Conservation (phyloP, 2,113 vertebrate species). For the Rhinogobius similis region DNA sequence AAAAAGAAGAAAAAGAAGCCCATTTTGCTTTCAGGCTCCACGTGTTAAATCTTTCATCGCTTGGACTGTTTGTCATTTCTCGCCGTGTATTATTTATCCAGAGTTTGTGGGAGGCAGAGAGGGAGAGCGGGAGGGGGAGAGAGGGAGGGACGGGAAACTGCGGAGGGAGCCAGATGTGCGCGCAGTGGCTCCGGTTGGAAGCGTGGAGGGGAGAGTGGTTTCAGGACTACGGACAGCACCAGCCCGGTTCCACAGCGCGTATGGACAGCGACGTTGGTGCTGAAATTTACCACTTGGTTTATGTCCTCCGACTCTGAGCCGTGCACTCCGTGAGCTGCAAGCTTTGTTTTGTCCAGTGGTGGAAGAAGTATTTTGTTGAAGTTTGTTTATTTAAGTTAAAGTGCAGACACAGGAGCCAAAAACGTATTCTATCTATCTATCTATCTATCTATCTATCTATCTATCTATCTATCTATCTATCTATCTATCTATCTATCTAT, state of each 20-base stretch:
- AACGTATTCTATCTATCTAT: too few species aligned
- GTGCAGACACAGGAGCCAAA: too few species aligned
- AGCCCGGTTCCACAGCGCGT: background rate
- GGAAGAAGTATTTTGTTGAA: too few species aligned
- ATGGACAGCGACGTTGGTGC: too few species aligned
- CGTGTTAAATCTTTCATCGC: conserved; percentile 64
- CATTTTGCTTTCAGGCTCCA: conserved; percentile 50
- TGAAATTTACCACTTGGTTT: too few species aligned
- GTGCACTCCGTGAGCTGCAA: too few species aligned
- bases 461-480: too few species aligned
- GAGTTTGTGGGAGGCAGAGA: conserved; percentile 27
- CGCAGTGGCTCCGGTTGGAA: conserved; percentile 17
- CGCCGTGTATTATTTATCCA: conserved; percentile 57
- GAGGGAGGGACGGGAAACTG: conserved; percentile 1
- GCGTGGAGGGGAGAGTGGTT: conserved; percentile 36
- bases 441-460: too few species aligned
- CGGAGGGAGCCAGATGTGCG: conserved; percentile 33
- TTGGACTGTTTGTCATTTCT: conserved; percentile 56
- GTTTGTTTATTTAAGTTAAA: too few species aligned
- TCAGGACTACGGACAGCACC: conserved; percentile 62
- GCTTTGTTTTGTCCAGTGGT: too few species aligned
- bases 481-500: too few species aligned
- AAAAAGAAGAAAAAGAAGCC: conserved; percentile 34
- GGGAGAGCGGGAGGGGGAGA: conserved; percentile 2
- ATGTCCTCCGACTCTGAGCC: too few species aligned